Evolutionary conservation across 2,797 vertebrate genomes (phyloP).

Genomic region (Sebastes vulpes): DNA sequence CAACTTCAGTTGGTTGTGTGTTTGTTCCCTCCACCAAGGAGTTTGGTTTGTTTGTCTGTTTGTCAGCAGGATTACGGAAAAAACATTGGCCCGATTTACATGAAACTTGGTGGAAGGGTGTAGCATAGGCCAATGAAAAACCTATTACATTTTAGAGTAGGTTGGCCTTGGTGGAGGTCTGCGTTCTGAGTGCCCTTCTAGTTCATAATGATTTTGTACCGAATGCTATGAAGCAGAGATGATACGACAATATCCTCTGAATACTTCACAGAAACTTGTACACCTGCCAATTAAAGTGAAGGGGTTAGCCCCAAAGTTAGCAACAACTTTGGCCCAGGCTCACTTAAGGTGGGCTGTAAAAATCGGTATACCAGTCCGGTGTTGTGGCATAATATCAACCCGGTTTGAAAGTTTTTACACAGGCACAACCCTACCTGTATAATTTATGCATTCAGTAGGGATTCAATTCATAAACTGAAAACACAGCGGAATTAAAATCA

Average conservation of each 20-base stretch:
- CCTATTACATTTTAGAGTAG: too few species aligned
- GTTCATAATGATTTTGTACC: background rate
- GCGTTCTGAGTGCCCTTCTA: background rate
- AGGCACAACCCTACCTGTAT: too few species aligned
- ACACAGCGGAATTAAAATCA: slow-evolving; percentile 53
- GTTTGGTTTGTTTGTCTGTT: background rate
- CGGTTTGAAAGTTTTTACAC: too few species aligned
- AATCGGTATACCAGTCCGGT: too few species aligned
- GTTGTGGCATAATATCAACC: too few species aligned
- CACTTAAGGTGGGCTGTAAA: too few species aligned
- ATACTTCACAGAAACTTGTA: slow-evolving; percentile 22
- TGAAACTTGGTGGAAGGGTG: background rate
- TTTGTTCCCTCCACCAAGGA: background rate
- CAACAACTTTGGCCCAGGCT: too few species aligned
- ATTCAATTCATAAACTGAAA: slow-evolving; percentile 48
- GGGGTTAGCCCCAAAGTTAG: too few species aligned
- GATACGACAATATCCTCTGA: background rate
- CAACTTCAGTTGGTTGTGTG: background rate
- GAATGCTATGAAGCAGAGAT: slow-evolving; percentile 5
- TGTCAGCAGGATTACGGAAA: background rate
- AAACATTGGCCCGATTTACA: background rate
- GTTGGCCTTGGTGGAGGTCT: background rate
- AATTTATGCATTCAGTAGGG: slow-evolving; percentile 28
- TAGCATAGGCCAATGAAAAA: background rate
- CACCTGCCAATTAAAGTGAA: too few species aligned